A percentile compares a stretch with the other conserved stretches of the same genome.
phyloP scores from a whole-genome alignment of 2,113 vertebrate genomes.

The Trinectes maculatus region DNA sequence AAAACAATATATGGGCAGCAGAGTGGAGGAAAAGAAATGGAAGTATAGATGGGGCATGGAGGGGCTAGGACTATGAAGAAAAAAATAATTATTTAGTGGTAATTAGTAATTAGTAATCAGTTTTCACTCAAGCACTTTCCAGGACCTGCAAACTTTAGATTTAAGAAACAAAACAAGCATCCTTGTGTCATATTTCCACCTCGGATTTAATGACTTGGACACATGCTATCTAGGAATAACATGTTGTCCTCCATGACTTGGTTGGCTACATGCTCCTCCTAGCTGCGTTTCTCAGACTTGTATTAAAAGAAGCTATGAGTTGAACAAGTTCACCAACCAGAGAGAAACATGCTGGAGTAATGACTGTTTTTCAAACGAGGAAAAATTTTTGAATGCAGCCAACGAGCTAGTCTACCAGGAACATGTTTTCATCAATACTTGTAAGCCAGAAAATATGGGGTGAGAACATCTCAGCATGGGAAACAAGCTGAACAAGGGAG shows the following conservation, averaged over 20 bases:
- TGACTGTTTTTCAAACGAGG: constrained; percentile 29
- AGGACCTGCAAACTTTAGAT: constrained; percentile 17
- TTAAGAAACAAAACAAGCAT: constrained; percentile 9
- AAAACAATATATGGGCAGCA: constrained; percentile 4
- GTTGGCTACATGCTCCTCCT: constrained; percentile 13
- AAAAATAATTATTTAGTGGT: too few relatives aligned
- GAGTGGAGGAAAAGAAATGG: constrained; percentile 2
- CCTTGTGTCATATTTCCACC: too few relatives aligned
- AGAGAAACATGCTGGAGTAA: constrained; percentile 43
- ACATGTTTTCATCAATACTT: constrained; percentile 53
- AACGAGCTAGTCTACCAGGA: constrained; percentile 37
- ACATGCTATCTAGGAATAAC: constrained; percentile 7
- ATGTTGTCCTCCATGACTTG: background rate
- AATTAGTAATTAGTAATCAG: too few relatives aligned
- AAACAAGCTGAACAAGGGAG: constrained; percentile 28
- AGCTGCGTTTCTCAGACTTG: constrained; percentile 1
- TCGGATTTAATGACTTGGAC: too few relatives aligned
- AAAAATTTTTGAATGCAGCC: constrained; percentile 21
- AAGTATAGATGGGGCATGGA: background rate
- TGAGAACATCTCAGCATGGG: constrained; percentile 41
- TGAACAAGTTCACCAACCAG: constrained; percentile 36
- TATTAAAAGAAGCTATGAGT: constrained; percentile 34
- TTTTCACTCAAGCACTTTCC: constrained; percentile 34
- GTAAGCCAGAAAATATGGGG: constrained; percentile 30
- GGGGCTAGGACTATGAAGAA: too few relatives aligned